Evolutionary conservation across 2,797 vertebrate species (phyloP).

Genomic region (Aotus griseimembra): DNA sequence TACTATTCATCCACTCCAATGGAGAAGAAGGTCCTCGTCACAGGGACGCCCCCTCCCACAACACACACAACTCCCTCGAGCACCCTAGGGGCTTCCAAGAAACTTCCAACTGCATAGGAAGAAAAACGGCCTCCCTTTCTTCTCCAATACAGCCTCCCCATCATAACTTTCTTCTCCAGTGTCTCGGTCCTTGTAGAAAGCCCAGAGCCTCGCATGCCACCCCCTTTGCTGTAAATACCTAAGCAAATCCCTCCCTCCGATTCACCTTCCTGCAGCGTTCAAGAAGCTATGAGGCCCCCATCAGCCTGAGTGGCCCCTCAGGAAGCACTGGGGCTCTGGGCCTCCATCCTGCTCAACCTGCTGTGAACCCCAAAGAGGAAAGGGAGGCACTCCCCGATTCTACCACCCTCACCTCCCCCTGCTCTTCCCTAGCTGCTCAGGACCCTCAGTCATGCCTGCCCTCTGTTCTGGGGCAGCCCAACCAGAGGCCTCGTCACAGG

Average conservation of each 20-base stretch:
- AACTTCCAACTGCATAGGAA: neutral
- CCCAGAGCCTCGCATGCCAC: neutral
- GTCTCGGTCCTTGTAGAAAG: neutral
- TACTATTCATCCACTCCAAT: neutral
- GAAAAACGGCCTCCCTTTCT: neutral
- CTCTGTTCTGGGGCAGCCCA: neutral
- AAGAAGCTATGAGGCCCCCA: neutral
- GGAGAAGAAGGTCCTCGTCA: neutral
- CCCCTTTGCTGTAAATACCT: neutral
- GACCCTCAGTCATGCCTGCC: neutral
- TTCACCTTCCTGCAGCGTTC: neutral
- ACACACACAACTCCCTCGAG: neutral
- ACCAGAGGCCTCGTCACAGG: neutral
- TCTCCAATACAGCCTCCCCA: rapidly evolving
- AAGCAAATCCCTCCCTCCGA: neutral
- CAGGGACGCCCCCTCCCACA: neutral
- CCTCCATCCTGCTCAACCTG: neutral
- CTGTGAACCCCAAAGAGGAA: neutral
- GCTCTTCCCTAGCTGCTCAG: neutral
- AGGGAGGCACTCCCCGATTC: neutral
- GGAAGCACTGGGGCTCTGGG: neutral
- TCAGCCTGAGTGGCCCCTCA: neutral
- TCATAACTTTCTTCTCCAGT: neutral
- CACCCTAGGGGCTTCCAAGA: neutral
- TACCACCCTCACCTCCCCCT: neutral